Percentiles rank a stretch among this genome's conserved stretches.
phyloP scores from a whole-genome alignment of 2,797 vertebrate species.

The Ctenopoma multispine region DNA sequence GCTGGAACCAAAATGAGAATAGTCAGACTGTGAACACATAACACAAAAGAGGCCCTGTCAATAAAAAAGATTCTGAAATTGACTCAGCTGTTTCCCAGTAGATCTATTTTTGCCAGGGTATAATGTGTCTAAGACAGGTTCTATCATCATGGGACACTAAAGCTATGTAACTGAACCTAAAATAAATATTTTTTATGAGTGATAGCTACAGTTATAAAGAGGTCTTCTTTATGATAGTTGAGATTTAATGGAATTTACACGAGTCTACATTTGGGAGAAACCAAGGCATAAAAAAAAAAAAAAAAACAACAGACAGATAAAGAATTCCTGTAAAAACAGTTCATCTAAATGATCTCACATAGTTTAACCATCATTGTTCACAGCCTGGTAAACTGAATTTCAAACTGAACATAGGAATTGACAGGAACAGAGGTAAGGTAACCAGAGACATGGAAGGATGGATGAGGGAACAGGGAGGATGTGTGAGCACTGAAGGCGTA shows the following conservation, averaged over 20 bases:
- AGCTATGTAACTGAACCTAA: not conserved
- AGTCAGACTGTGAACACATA: no score
- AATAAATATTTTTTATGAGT: conserved; percentile 9
- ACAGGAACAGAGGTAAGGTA: conserved; percentile 15
- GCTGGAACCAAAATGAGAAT: no score
- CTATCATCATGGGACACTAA: conserved; percentile 1
- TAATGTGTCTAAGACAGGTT: not conserved
- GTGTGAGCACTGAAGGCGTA: conserved; percentile 34
- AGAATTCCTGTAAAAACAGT: conserved; percentile 2
- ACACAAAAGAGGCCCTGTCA: not conserved
- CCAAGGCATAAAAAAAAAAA: not conserved
- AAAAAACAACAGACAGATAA: not conserved
- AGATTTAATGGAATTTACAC: not conserved
- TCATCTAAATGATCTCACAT: not conserved
- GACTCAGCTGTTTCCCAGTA: conserved; percentile 20
- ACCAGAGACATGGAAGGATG: conserved; percentile 19
- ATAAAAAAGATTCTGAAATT: conserved; percentile 25
- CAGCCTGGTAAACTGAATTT: conserved; percentile 9
- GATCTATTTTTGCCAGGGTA: conserved; percentile 22
- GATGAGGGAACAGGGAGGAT: not conserved
- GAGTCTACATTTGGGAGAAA: not conserved
- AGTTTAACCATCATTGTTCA: not conserved
- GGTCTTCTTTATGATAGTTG: not conserved
- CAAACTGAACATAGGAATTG: conserved; percentile 1
- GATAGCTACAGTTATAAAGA: not conserved